Evolutionary conservation across 2,797 vertebrate genomes (phyloP).

Genomic region (Urosaurus nigricauda): DNA sequence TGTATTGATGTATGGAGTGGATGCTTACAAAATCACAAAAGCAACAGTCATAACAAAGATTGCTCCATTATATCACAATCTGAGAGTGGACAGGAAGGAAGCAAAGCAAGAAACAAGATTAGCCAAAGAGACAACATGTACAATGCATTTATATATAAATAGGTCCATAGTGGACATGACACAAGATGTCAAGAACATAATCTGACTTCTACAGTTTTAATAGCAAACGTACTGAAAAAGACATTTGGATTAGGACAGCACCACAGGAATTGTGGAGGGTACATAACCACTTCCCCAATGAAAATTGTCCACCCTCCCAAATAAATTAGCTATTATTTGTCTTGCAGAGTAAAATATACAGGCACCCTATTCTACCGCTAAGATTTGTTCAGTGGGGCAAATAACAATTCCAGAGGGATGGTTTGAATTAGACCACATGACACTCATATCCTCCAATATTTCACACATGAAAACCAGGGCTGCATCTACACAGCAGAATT

Average conservation of each 20-base stretch:
- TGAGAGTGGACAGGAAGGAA: neutral
- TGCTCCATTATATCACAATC: neutral
- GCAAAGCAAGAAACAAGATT: neutral
- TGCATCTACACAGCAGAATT: too few species aligned
- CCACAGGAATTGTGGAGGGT: too few species aligned
- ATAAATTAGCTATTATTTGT: neutral
- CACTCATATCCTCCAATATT: neutral
- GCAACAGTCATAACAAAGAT: neutral
- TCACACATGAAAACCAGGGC: too few species aligned
- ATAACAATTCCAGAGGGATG: neutral
- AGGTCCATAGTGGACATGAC: neutral
- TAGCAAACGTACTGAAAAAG: neutral
- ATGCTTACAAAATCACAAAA: neutral
- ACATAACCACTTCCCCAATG: neutral
- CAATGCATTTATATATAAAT: neutral
- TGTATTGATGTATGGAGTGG: neutral
- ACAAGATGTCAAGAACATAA: neutral
- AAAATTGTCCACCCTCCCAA: neutral
- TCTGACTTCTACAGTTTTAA: neutral
- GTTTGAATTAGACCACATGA: neutral
- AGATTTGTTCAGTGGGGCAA: neutral
- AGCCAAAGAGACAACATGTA: neutral
- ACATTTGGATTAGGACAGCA: neutral
- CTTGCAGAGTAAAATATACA: neutral
- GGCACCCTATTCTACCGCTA: too few species aligned